Percentiles rank a stretch among this genome's conserved stretches.
These are phyloP conservation scores for Palloptera scutellata DNA, from an alignment of 2,888 invertebrate genomes.

Conservation along the genomic window DNA sequence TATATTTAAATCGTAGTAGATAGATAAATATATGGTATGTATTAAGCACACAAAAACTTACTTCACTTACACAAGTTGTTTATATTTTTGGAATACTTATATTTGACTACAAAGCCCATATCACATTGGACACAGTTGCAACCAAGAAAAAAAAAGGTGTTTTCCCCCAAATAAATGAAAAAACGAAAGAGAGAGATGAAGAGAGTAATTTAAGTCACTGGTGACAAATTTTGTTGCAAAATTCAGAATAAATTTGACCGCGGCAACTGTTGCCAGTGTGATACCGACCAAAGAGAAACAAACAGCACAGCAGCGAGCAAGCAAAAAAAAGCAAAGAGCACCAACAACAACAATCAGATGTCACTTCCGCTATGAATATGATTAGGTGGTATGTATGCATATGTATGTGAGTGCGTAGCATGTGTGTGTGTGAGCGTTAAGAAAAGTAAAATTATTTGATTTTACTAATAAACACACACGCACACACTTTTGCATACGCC, in stretches of 20 bases:
- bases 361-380: slow-evolving; percentile 44
- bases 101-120: too few species aligned
- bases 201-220: too few species aligned
- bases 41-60: slow-evolving; percentile 18
- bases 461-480: slow-evolving; percentile 13
- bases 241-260: slow-evolving; percentile 16
- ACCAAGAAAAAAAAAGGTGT: not conserved
- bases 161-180: not conserved
- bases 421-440: slow-evolving; percentile 1
- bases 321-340: slow-evolving; percentile 20
- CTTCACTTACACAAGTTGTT: slow-evolving; percentile 37
- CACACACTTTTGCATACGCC: slow-evolving; percentile 3
- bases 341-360: slow-evolving; percentile 24
- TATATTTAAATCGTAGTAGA: too few species aligned
- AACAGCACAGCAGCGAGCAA: not conserved
- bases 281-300: slow-evolving; percentile 9
- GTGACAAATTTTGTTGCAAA: not conserved
- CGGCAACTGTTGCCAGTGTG: slow-evolving; percentile 1
- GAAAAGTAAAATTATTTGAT: not conserved
- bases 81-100: slow-evolving; percentile 26
- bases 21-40: too few species aligned
- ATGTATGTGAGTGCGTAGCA: not conserved
- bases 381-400: slow-evolving; percentile 1
- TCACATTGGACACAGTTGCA: not conserved
- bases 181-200: too few species aligned